These are phyloP conservation scores for Mythimna pallens DNA, from an alignment of 2,888 invertebrate genomes.

Conservation along the genomic window DNA sequence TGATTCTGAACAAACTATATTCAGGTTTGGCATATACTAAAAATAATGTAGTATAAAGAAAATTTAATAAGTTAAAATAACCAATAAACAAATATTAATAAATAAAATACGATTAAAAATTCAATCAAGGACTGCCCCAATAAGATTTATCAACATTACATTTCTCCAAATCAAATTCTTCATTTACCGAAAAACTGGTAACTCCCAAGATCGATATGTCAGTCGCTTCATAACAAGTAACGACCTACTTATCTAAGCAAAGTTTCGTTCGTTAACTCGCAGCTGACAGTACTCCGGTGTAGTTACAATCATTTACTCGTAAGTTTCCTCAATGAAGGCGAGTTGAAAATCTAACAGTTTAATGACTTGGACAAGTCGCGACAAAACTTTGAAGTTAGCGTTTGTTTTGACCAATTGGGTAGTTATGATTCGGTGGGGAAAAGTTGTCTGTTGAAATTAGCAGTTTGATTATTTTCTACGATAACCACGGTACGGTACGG, in stretches of 20 bases:
- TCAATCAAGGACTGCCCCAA: neutral
- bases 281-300: slow-evolving; percentile 62
- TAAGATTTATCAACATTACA: neutral
- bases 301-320: slow-evolving; percentile 50
- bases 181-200: slow-evolving; percentile 8
- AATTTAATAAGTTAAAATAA: too few species aligned
- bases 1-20: too few species aligned
- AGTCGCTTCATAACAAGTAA: slow-evolving; percentile 60
- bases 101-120: too few species aligned
- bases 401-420: slow-evolving; percentile 57
- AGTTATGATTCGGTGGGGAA: slow-evolving; percentile 31
- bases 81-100: too few species aligned
- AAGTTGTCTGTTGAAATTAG: neutral
- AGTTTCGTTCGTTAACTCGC: slow-evolving; percentile 64
- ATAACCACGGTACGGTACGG: too few species aligned
- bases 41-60: too few species aligned
- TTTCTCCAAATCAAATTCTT: slow-evolving; percentile 13
- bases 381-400: slow-evolving; percentile 55
- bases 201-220: slow-evolving; percentile 51
- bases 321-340: slow-evolving; percentile 65
- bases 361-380: slow-evolving; percentile 64
- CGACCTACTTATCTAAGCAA: slow-evolving; percentile 65
- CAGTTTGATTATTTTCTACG: neutral
- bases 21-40: too few species aligned
- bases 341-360: slow-evolving; percentile 69